Conservation (phyloP, 2,888 invertebrate species). For the Crematogaster levior region DNA sequence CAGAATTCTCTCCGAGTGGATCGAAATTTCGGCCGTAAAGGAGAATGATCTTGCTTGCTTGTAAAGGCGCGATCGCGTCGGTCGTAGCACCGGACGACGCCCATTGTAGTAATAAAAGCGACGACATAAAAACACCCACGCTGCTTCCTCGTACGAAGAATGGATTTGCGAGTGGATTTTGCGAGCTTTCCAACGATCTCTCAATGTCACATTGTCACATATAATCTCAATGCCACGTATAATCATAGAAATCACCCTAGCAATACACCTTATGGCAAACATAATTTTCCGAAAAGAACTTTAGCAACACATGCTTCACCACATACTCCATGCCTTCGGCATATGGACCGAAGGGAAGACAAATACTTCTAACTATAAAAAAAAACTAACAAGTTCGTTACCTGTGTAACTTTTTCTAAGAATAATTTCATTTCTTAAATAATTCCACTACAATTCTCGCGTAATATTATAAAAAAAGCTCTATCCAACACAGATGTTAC, state of each 20-base stretch:
- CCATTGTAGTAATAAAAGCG: constrained; percentile 74
- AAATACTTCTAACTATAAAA: not conserved
- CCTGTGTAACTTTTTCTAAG: not conserved
- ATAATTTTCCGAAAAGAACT: not conserved
- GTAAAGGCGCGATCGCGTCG: constrained; percentile 61
- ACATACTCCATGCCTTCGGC: not conserved
- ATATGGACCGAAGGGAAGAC: not conserved
- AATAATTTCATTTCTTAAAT: not conserved
- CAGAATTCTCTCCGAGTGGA: constrained; percentile 65
- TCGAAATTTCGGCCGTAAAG: constrained; percentile 75
- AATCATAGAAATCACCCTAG: constrained; percentile 35
- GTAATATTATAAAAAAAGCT: not conserved
- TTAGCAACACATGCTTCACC: not conserved
- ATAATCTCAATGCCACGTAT: too few species aligned
- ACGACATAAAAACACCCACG: constrained; percentile 76
- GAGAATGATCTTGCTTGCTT: constrained; percentile 74
- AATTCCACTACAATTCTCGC: not conserved
- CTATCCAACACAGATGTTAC: not conserved
- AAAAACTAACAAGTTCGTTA: not conserved
- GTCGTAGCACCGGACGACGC: constrained; percentile 53
- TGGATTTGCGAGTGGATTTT: constrained; percentile 8
- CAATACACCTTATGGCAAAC: too few species aligned
- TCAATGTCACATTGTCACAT: not conserved
- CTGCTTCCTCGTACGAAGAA: constrained; percentile 19
- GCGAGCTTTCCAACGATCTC: constrained; percentile 8